Percentiles rank a stretch among this genome's conserved stretches.
phyloP scores from a whole-genome alignment of 2,888 invertebrate species.

The Microctonus hyperodae region DNA sequence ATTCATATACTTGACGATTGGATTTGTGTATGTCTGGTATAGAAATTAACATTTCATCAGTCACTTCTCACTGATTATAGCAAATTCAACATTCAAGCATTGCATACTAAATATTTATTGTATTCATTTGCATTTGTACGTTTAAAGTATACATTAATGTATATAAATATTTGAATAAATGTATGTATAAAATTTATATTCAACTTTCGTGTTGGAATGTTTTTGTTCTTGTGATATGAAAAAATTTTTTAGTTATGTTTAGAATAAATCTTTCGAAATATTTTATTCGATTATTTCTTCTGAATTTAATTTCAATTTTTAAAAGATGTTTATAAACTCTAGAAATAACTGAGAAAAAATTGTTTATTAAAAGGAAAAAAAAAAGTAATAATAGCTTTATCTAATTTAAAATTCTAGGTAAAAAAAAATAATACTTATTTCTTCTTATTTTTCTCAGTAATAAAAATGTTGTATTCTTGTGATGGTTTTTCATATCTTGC shows the following conservation, averaged over 20 bases:
- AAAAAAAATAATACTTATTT: background rate
- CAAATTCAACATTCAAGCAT: background rate
- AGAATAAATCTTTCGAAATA: no score
- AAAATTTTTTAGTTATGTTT: background rate
- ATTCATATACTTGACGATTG: background rate
- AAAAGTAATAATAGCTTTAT: no score
- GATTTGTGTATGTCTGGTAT: conserved; percentile 3
- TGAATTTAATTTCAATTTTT: no score
- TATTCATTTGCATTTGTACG: background rate
- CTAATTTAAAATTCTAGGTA: no score
- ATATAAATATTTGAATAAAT: background rate
- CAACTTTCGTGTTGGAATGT: conserved; percentile 3
- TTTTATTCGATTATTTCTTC: background rate
- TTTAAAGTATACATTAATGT: background rate
- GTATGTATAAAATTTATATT: no score
- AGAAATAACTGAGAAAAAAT: no score
- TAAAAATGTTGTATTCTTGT: background rate
- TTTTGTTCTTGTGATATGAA: background rate
- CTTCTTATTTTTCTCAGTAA: background rate
- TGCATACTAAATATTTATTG: conserved; percentile 8
- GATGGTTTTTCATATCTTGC: background rate
- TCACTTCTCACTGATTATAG: background rate
- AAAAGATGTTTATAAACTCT: no score
- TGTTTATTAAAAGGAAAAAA: no score
- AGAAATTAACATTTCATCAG: conserved; percentile 9